phyloP scores from a whole-genome alignment of 2,797 vertebrate species.

The Brachyrhaphis roseni region DNA sequence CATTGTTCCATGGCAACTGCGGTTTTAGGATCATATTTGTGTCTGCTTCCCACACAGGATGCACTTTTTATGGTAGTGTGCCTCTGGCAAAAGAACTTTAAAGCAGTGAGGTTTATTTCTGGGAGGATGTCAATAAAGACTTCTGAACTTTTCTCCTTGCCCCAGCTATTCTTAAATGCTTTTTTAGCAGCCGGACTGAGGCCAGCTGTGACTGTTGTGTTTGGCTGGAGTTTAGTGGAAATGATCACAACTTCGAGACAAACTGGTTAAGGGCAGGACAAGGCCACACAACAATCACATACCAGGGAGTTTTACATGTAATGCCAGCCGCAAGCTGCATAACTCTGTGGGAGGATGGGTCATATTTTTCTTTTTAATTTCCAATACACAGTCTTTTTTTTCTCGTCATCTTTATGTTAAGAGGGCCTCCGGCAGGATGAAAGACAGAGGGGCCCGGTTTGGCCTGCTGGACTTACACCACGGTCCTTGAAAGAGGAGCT shows the following conservation, averaged over 20 bases:
- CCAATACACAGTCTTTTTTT: slow-evolving; percentile 41
- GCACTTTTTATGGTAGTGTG: slow-evolving; percentile 61
- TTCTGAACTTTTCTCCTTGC: slow-evolving; percentile 50
- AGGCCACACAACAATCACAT: slow-evolving; percentile 73
- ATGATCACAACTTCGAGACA: slow-evolving; percentile 63
- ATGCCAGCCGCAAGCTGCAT: slow-evolving; percentile 54
- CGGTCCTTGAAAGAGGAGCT: slow-evolving; percentile 67
- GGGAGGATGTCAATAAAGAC: slow-evolving; percentile 64
- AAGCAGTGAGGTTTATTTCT: slow-evolving; percentile 64
- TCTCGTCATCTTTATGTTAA: slow-evolving; percentile 64
- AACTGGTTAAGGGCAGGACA: slow-evolving; percentile 66
- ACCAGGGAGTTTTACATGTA: slow-evolving; percentile 62
- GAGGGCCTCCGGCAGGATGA: slow-evolving; percentile 63
- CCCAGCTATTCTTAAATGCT: slow-evolving; percentile 65
- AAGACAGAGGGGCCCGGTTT: slow-evolving; percentile 60
- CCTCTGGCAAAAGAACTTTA: slow-evolving; percentile 65
- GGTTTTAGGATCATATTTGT: slow-evolving; percentile 53
- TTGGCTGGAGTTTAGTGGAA: slow-evolving; percentile 68
- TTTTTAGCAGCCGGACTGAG: slow-evolving; percentile 45
- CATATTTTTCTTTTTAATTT: slow-evolving; percentile 50
- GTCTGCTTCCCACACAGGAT: slow-evolving; percentile 69
- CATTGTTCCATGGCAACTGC: slow-evolving; percentile 62
- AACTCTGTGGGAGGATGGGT: slow-evolving; percentile 57
- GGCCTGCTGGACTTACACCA: slow-evolving; percentile 46
- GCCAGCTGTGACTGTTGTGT: slow-evolving; percentile 63